Base-by-base conservation (phyloP, 2,888 invertebrate species). In the Cosmopolites sordidus region DNA sequence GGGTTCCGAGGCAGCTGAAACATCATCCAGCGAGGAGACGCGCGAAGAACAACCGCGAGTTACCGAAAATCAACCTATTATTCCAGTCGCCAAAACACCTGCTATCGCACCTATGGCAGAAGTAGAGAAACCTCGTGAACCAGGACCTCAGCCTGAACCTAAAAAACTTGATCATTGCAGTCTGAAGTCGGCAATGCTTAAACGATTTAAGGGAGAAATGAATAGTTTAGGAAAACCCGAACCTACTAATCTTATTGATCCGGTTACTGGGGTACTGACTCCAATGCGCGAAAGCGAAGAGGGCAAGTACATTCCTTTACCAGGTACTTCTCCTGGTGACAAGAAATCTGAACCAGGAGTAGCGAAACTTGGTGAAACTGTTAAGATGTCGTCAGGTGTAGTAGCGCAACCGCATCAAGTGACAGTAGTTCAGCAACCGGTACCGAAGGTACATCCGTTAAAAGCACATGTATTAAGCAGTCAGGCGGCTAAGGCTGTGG, bases 271-370 rank as follows among this genome's bases (percentile, higher is more conserved):
- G 1, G 75, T 85, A 61, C 73, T 88, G 27, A 84, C 82, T 51
- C 83, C 84, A 0, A 82, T 84, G 80, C 76, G 82, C 64, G 84
- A 85, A 62, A 83, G 82, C 43, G 86, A 86, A 65, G 87, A 86
- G 66, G 83, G 83, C 9, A 80, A 81, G 61, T 83, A 83, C 66
- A 79, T 83, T 51, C 83, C 84, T 1, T 76, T 83, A 16, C 75
- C 77, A 2, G 66, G 63, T 57, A 66, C 29, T 58, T 56, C 46
- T 16, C 44, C 54, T 6, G 49, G 33, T 5, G 58, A 59, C 27
- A 58, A 61, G 43, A 50, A 58, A 58, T 45, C 51, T 47, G 46
- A 39, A 56, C 40, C 58, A 42, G 14, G 27, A 15, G 49, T 17
- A 22, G 16, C 16, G 45, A 42, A 51, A 43, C 18, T 12, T 43